Conservation (phyloP, 2,797 vertebrate genomes). For the Morelia viridis region DNA sequence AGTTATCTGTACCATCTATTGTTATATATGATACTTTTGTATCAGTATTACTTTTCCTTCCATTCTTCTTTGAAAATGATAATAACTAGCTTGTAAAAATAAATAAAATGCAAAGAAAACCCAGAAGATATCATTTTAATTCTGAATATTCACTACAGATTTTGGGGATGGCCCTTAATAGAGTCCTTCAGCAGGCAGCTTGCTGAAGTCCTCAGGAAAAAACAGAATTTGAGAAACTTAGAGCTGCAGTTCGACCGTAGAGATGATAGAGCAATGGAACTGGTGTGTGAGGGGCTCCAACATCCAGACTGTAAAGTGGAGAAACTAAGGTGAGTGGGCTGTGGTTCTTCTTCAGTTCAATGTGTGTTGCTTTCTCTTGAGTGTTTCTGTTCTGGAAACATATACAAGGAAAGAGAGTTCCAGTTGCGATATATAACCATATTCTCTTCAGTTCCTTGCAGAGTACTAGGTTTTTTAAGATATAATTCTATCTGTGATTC, state of each 20-base stretch:
- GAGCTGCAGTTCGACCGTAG: conserved; percentile 25
- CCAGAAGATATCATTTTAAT: not conserved
- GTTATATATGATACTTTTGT: no score
- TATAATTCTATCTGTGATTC: not conserved
- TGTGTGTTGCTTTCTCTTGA: no score
- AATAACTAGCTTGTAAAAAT: not conserved
- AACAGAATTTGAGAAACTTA: conserved; percentile 28
- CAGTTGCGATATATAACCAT: not conserved
- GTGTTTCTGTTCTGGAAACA: no score
- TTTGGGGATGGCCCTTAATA: conserved; percentile 36
- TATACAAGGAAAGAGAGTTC: not conserved
- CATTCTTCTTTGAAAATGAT: not conserved
- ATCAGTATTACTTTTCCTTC: no score
- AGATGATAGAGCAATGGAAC: conserved; percentile 27
- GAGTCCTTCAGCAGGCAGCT: conserved; percentile 24
- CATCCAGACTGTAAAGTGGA: conserved; percentile 18
- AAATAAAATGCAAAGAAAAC: not conserved
- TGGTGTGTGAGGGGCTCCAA: conserved; percentile 46
- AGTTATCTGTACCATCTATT: no score
- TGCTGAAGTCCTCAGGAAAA: conserved; percentile 20
- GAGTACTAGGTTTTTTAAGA: not conserved
- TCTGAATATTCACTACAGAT: conserved; percentile 17
- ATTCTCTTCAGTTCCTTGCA: not conserved
- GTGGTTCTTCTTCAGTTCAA: not conserved
- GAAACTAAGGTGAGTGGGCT: not conserved